Percentiles rank a stretch among this genome's conserved stretches.
These are phyloP conservation scores for Antheraea assamensis DNA, from an alignment of 2,888 invertebrate genomes.

Conservation along the genomic window DNA sequence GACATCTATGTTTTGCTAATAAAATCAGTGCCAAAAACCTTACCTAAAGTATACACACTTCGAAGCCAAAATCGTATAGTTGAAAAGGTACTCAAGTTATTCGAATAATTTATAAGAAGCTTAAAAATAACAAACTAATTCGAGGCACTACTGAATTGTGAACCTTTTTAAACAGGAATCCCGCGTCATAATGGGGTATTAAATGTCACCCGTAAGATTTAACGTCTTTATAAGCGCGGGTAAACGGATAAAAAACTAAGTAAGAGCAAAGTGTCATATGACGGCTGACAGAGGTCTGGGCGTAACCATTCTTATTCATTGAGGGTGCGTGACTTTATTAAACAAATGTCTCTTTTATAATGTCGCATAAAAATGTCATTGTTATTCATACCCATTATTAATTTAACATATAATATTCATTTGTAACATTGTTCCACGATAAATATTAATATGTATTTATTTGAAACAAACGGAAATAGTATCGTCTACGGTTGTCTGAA, in stretches of 20 bases:
- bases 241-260: conserved; percentile 46
- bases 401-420: neutral
- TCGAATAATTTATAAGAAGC: conserved; percentile 7
- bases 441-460: too few relatives aligned
- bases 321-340: conserved; percentile 32
- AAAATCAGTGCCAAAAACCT: neutral
- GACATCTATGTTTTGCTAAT: neutral
- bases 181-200: conserved; percentile 54
- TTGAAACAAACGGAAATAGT: too few relatives aligned
- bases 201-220: conserved; percentile 57
- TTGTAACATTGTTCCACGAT: neutral
- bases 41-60: neutral
- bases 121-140: conserved; percentile 15
- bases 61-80: neutral
- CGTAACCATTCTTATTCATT: conserved; percentile 34
- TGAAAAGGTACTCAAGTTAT: neutral
- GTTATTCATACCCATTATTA: neutral
- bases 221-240: conserved; percentile 51
- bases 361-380: neutral
- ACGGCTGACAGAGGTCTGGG: conserved; percentile 45
- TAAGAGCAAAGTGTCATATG: conserved; percentile 51
- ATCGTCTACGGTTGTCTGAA: too few relatives aligned
- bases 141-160: conserved; percentile 13
- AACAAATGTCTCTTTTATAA: conserved; percentile 24
- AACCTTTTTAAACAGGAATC: conserved; percentile 40